Base-by-base conservation (phyloP, 2,113 vertebrate genomes). In the Lichenostomus cassidix region DNA sequence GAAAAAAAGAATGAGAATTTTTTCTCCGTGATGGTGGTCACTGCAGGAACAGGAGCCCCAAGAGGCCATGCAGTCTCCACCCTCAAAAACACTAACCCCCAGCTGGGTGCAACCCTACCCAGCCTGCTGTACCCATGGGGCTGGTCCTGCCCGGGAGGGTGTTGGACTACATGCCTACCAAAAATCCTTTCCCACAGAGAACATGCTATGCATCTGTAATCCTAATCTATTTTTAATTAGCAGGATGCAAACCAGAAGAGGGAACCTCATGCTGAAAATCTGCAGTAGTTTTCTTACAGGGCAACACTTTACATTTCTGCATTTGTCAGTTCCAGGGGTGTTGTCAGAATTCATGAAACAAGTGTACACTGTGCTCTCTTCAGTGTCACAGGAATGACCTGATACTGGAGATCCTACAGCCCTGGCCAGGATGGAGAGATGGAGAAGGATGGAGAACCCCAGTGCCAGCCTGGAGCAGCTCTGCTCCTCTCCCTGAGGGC, bases 311-410 rank as follows among this genome's bases (percentile, higher is more conserved):
- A 24, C 53, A 23, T 42, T 79, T 74, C 41, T 37, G 3, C 56
- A 9, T 56, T 74, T 49, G 37, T 55, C 41, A 31, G 33, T 68
- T 67, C 20, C 67, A 63, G 33, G 16, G 31, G 20, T 44, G 33
- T 46, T 39, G 62, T 44, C 55, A 70, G 62, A 75, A 63, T 69
- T 58, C 5, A 27, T 17, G 10, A 52, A 39, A 19, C 5, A 7
- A 67, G 52, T 5, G 4, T 58, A 28, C 9, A 4, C n/a, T 27
- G 31, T 1, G 1, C n/a, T 1, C 5, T 67, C 39, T 47, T 73
- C 60, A 22, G 27, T 39, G 31, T 59, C 52, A 59, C 0, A 2
- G 50, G 71, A 52, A 35, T 0, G 2, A 83, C 50, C 46, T 71
- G 71, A 39, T n/a, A 27, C 20, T 64, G 28, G 18, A 46, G n/a